Base-by-base conservation (phyloP, 2,888 invertebrate species). In the Notodromas monacha region DNA sequence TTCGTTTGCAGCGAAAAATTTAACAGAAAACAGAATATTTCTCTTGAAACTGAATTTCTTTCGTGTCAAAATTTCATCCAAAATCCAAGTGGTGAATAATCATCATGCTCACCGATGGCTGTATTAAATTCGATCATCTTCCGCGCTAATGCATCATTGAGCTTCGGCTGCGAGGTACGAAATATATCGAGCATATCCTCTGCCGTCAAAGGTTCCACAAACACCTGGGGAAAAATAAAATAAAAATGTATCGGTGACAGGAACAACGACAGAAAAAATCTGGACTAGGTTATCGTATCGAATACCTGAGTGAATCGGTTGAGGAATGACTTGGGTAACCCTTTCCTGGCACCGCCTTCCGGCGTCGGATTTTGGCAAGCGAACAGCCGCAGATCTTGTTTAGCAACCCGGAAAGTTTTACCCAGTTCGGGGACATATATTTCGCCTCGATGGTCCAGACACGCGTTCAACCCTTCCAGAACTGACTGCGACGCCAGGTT, bases 401-500 rank as follows among this genome's bases (percentile, higher is more conserved):
- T 43, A 32, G 49, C 41, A 0, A 89, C 62, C 35, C 59, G 55
- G 45, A 92, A 92, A 0, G 68, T 68, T 48, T 63, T 65, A 29
- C 70, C 74, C 8, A 99, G 54, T 52, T 99, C 96, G 0, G 96
- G 84, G 33, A 99, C 70, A 45, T 62, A 96, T 13, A 99, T 65
- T 52, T 86, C 79, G 1, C 79, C 79, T 41, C 96, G 60, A 47
- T 99, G 96, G 57, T 99, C 96, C 33, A 99, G 59, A 43, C 92
- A 89, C 1, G 96, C 92, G 47, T 99, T 99, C 3, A 99, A 58
- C 15, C 92, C 96, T 57, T 99, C 99, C 10, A 99, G 54, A 1
- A 99, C 92, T 0, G 89, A 77, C 48, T 99, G 96, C 0, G 92
- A 86, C 0, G 96, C 96, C 37, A 99, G 57, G 56, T 99, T 99